These are phyloP conservation scores for Benitochromis conjunctus DNA, from an alignment of 2,113 vertebrate species.

Conservation along the genomic window DNA sequence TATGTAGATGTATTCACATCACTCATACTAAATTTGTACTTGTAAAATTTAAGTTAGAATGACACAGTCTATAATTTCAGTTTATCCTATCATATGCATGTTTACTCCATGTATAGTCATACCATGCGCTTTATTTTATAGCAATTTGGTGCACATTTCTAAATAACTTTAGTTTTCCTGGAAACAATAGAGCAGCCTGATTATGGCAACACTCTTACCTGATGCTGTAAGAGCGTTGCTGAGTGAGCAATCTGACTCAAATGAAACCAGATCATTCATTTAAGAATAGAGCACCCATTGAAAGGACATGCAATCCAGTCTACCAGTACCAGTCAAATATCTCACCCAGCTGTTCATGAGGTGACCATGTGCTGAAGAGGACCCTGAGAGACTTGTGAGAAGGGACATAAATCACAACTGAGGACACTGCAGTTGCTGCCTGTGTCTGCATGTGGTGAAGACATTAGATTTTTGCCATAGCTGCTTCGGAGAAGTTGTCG, in stretches of 20 bases:
- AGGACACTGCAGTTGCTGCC: slow-evolving; percentile 58
- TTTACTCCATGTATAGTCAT: not conserved
- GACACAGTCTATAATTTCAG: not conserved
- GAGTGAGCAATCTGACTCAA: slow-evolving; percentile 18
- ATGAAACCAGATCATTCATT: slow-evolving; percentile 54
- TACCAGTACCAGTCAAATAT: slow-evolving; percentile 52
- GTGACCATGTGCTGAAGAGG: slow-evolving; percentile 50
- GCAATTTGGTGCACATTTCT: not conserved
- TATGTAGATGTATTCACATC: not conserved
- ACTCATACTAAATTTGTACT: not conserved
- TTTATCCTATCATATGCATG: not conserved
- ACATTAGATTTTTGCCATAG: slow-evolving; percentile 49
- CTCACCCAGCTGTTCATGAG: slow-evolving; percentile 64
- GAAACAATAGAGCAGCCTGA: not conserved
- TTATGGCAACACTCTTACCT: not conserved
- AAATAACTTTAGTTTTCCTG: not conserved
- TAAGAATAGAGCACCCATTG: slow-evolving; percentile 54
- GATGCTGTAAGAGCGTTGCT: not conserved
- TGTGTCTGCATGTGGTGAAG: slow-evolving; percentile 29
- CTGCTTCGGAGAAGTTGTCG: slow-evolving; percentile 41
- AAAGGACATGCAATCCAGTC: slow-evolving; percentile 42
- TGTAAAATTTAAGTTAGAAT: not conserved
- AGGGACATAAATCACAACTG: slow-evolving; percentile 52
- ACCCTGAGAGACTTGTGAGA: slow-evolving; percentile 26
- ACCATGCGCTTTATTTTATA: not conserved